Base-by-base conservation (phyloP, 2,888 invertebrate genomes). In the Macrosoma leucophasiata region DNA sequence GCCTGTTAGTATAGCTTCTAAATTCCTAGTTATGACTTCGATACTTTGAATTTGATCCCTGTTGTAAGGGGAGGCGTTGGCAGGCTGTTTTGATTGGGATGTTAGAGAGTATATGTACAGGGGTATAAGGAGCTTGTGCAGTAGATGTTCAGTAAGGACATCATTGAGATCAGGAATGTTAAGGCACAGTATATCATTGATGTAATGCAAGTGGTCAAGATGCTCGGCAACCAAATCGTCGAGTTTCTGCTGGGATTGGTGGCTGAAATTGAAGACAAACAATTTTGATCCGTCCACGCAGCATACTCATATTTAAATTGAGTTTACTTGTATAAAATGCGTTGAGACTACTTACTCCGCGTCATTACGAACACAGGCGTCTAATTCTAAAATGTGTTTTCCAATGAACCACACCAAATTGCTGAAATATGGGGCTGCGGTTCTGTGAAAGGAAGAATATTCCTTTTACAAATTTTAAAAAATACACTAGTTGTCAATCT, bases 361-460 rank as follows among this genome's bases (percentile, higher is more conserved):
- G 79, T 97, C 96, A 60, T 95, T 95, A 58, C 97, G 88, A 22
- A 98, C 95, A 77, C 97, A 98, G 2, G 90, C 89, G 72, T 99
- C 97, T 50, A 99, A 84, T 68, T 99, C 98, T 50, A 98, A 86
- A 48, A 98, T 96, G 68, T 98, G 97, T 81, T 96, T 97, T 32
- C 98, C 98, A 61, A 99, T 97, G 63, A 97, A 97, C 97, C 98
- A 98, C 23, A 98, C 98, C 35, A 99, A 88, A 79, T 99, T 98
- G 50, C 97, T 97, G 72, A 99, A 98, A 81, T 98, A 99, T 1
- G 98, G 97, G 14, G 97, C 97, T 6, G 98, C 98, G 19, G 98
- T 98, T 75, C 94, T 88, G 50, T 17, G 55, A 58, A 17, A 3
- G 31, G 28, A 19, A 4, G n/a, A n/a, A n/a, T n/a, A n/a, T n/a